Conservation (phyloP, 1,140 invertebrate species). For the Platyura marginata region DNA sequence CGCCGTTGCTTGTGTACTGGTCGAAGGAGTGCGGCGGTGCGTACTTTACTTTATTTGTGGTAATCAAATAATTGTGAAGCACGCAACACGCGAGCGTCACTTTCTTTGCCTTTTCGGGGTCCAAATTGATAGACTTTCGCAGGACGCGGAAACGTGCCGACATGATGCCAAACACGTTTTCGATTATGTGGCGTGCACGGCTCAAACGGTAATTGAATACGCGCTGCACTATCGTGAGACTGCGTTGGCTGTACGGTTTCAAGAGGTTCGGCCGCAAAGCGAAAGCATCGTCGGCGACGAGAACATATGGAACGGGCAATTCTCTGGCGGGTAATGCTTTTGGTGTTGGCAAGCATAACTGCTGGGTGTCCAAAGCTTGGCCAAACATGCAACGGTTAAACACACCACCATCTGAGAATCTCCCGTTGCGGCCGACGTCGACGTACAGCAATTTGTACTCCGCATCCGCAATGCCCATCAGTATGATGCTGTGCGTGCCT, state of each 20-base stretch:
- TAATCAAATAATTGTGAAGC: slow-evolving; percentile 14
- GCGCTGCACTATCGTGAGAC: slow-evolving; percentile 15
- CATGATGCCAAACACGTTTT: slow-evolving; percentile 27
- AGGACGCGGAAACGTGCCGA: slow-evolving; percentile 18
- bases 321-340: slow-evolving; percentile 9
- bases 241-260: slow-evolving; percentile 20
- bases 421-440: slow-evolving; percentile 24
- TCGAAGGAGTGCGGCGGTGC: too few species aligned
- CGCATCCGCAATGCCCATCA: slow-evolving; percentile 26
- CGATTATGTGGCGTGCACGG: slow-evolving; percentile 19
- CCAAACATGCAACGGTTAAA: slow-evolving; percentile 17
- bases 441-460: slow-evolving; percentile 25
- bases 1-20: too few species aligned
- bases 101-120: slow-evolving; percentile 13
- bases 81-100: slow-evolving; percentile 14
- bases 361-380: slow-evolving; percentile 8
- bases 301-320: slow-evolving; percentile 11
- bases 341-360: slow-evolving; percentile 11
- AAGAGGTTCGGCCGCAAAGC: slow-evolving; percentile 22
- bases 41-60: too few species aligned
- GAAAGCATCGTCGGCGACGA: slow-evolving; percentile 28
- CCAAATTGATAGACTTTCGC: slow-evolving; percentile 14
- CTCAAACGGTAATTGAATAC: slow-evolving; percentile 29
- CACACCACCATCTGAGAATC: slow-evolving; percentile 24
- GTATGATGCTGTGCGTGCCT: slow-evolving; percentile 22